Evolutionary conservation across 2,888 invertebrate species (phyloP), one percentile per base, ranked within the genome.

Genomic region (Gari tellinella): DNA sequence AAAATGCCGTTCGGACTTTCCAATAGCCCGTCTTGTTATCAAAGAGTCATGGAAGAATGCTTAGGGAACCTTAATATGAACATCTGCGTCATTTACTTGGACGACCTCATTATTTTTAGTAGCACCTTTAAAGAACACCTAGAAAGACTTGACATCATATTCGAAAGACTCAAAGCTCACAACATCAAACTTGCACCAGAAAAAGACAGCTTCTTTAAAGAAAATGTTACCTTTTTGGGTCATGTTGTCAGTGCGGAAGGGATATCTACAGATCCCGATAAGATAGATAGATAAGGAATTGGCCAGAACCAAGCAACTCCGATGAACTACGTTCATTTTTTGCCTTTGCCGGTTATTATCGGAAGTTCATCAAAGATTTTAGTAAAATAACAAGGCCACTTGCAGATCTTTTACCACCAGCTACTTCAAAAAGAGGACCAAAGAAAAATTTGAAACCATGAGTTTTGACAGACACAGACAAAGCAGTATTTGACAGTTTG

Each of bases 101-200:
- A 66, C 25, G 66, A 51, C n/a, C 17, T 66, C n/a, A 64, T 64
- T 7, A 56, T 56, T 8, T 62, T 52, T 19, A 26, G 26, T 25
- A 19, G 46, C 4, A 43, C 21, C 19, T 55, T 40, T 49, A 57
- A 65, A 23, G 3, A 60, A 43, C 58, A 60, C 45, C 17, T 65
- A 25, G 26, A 57, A 49, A 21, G 49, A 8, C 31, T 65, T 4
- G 56, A 65, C 19, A 3, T 45, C 4, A 21, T 52, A 23, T 38
- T 67, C 8, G 53, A 51, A 4, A 19, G 58, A 21, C 51, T 66
- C 5, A 66, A 43, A 51, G 51, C 17, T 12, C 7, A 10, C n/a
- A 51, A 51, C n/a, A 5, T 51, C 12, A 51, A 51, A 51, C 25
- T 51, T 5, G 19, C 51, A n/a, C 10, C 51, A 10, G 23, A 25